Evolutionary conservation across 2,113 vertebrate species (phyloP).

Genomic region (Chelonoidis abingdonii): DNA sequence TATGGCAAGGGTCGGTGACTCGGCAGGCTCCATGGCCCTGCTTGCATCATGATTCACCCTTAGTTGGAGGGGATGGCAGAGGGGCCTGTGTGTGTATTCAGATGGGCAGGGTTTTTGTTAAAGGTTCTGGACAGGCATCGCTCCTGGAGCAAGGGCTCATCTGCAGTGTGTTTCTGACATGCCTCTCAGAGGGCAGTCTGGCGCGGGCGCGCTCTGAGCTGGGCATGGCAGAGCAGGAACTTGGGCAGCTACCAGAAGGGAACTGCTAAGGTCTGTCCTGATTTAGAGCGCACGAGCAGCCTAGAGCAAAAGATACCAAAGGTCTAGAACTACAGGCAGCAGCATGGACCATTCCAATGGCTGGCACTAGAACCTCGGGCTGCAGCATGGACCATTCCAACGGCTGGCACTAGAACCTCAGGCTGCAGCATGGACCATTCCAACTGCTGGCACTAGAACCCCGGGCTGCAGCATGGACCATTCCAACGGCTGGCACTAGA

Average conservation of each 20-base stretch:
- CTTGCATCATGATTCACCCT: neutral
- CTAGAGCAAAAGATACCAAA: neutral
- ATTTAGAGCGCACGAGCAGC: neutral
- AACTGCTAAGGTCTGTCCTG: neutral
- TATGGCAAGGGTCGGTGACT: neutral
- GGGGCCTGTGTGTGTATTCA: neutral
- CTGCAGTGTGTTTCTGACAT: neutral
- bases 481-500: neutral
- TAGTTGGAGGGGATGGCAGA: neutral
- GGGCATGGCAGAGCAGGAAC: neutral
- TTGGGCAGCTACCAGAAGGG: neutral
- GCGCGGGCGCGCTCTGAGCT: neutral
- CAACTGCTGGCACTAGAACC: too few species aligned
- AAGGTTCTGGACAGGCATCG: neutral
- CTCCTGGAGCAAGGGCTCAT: neutral
- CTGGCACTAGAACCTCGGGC: too few species aligned
- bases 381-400: too few species aligned
- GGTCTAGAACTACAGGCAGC: too few species aligned
- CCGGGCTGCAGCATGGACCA: neutral
- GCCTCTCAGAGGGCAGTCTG: neutral
- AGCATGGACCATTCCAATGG: neutral
- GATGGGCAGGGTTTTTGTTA: neutral
- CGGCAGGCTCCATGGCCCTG: neutral
- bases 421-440: too few species aligned
- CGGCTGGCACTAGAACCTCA: too few species aligned